Percentiles rank a stretch among this genome's conserved stretches.
These are phyloP conservation scores for Zaprionus africanus DNA, from an alignment of 1,140 invertebrate species.

Conservation along the genomic window DNA sequence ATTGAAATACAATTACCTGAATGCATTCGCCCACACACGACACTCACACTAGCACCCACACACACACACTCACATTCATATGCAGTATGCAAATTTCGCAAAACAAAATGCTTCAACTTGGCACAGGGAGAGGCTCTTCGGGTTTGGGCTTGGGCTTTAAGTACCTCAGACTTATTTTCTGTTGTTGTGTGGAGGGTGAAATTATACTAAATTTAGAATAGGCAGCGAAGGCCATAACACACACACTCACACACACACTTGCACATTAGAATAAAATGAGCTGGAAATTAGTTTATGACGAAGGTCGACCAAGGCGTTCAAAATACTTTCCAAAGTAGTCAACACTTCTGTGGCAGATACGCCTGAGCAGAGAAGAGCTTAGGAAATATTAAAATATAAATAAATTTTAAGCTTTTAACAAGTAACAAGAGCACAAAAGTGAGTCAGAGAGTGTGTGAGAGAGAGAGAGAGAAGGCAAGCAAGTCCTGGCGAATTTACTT, in stretches of 20 bases:
- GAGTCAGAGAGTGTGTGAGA: not conserved
- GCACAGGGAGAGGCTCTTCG: slow-evolving; percentile 4
- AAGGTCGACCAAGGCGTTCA: slow-evolving; percentile 53
- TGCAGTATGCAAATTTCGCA: slow-evolving; percentile 33
- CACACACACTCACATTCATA: not conserved
- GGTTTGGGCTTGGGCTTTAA: slow-evolving; percentile 48
- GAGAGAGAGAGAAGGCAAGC: not conserved
- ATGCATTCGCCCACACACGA: slow-evolving; percentile 15
- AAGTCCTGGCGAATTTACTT: not conserved
- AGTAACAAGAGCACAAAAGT: not conserved
- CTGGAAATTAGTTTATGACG: slow-evolving; percentile 75
- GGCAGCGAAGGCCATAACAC: slow-evolving; percentile 47
- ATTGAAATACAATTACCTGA: slow-evolving; percentile 57
- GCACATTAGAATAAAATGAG: slow-evolving; percentile 64
- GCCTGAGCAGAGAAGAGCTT: not conserved
- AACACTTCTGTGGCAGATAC: slow-evolving; percentile 31
- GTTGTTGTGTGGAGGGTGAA: slow-evolving; percentile 38
- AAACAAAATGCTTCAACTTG: slow-evolving; percentile 49
- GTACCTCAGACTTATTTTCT: slow-evolving; percentile 54
- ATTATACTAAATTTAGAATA: slow-evolving; percentile 69
- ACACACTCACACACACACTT: not conserved
- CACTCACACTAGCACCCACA: not conserved
- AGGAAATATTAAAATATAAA: slow-evolving; percentile 1
- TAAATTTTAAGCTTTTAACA: not conserved
- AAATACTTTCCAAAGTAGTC: slow-evolving; percentile 9